Conservation (phyloP, 1,140 invertebrate genomes). For the Stratiolaelaps scimitus region DNA sequence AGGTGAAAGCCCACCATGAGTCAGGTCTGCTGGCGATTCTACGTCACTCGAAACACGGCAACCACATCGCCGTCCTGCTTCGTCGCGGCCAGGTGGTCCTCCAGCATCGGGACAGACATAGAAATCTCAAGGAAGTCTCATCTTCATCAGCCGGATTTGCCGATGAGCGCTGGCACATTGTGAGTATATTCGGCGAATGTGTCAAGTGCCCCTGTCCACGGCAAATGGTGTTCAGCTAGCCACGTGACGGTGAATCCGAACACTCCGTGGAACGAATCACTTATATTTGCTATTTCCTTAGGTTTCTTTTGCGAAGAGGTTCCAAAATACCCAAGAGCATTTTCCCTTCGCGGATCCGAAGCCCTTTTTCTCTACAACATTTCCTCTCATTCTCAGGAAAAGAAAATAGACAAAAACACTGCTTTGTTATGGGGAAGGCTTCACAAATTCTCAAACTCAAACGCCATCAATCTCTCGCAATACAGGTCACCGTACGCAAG, state of each 20-base stretch:
- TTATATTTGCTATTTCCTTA: too few relatives aligned
- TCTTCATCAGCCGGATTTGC: slow-evolving; percentile 50
- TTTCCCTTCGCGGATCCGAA: too few relatives aligned
- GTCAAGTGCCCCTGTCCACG: neutral
- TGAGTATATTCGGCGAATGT: slow-evolving; percentile 35
- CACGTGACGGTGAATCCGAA: too few relatives aligned
- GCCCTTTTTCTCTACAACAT: too few relatives aligned
- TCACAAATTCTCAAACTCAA: too few relatives aligned
- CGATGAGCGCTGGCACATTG: slow-evolving; percentile 71
- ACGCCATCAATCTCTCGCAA: slow-evolving; percentile 26
- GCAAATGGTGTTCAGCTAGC: neutral
- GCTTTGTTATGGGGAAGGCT: too few relatives aligned
- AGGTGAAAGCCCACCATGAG: slow-evolving; percentile 70
- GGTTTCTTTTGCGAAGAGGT: too few relatives aligned
- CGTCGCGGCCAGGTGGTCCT: slow-evolving; percentile 57
- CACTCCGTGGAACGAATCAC: too few relatives aligned
- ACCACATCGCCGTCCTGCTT: slow-evolving; percentile 56
- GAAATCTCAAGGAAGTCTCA: slow-evolving; percentile 49
- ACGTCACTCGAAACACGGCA: slow-evolving; percentile 43
- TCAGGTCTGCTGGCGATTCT: slow-evolving; percentile 66
- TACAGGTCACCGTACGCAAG: slow-evolving; percentile 49
- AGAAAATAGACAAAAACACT: too few relatives aligned
- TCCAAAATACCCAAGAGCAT: too few relatives aligned
- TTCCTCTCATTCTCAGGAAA: too few relatives aligned
- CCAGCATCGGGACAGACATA: slow-evolving; percentile 50